Conservation (phyloP, 2,888 invertebrate species). For the Acanthosepion esculentum region DNA sequence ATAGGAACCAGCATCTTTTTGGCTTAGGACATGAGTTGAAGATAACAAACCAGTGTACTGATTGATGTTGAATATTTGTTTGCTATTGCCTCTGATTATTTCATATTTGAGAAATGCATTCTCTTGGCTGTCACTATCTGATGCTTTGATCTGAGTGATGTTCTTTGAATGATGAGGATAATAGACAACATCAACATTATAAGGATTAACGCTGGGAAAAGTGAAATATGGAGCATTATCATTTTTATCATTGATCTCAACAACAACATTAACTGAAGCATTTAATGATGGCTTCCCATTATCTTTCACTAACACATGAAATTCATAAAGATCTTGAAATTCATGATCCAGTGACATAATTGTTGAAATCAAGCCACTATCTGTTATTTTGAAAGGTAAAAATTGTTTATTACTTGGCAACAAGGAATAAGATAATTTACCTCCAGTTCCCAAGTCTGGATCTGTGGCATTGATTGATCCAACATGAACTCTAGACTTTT, state of each 20-base stretch:
- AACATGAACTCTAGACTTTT: neutral
- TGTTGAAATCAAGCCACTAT: neutral
- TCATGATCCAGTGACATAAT: neutral
- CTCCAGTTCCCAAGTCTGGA: neutral
- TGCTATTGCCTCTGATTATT: constrained; percentile 2
- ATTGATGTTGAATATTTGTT: neutral
- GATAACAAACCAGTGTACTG: neutral
- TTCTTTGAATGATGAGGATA: neutral
- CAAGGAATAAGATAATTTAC: neutral
- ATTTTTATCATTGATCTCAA: neutral
- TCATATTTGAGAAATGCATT: neutral
- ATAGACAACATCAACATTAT: neutral
- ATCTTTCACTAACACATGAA: neutral
- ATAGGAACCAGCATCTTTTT: neutral
- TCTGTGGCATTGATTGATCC: neutral
- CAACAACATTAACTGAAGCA: neutral
- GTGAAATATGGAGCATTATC: neutral
- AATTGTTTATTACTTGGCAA: neutral
- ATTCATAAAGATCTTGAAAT: neutral
- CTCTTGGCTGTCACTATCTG: neutral
- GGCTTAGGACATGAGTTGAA: neutral
- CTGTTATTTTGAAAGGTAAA: neutral
- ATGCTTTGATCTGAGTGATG: neutral
- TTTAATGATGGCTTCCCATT: constrained; percentile 2
- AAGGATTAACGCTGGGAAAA: neutral